These are phyloP conservation scores for Euura saliciscinereae DNA, from an alignment of 1,140 invertebrate genomes.

Conservation along the genomic window DNA sequence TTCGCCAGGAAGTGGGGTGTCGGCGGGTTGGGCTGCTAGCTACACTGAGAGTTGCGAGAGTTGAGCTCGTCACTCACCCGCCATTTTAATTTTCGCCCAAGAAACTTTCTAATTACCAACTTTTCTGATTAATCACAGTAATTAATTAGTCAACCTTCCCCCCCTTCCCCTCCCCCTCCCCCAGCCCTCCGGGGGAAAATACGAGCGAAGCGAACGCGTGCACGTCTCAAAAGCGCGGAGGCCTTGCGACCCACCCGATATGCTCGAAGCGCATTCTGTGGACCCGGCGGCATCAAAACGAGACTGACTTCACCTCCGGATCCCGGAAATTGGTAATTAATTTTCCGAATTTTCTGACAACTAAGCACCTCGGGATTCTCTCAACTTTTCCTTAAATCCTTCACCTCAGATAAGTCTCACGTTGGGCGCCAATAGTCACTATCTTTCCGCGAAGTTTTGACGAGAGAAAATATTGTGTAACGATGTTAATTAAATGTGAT, in stretches of 20 bases:
- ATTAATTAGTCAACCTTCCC: slow-evolving; percentile 54
- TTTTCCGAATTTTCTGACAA: slow-evolving; percentile 5
- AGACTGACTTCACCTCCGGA: too few species aligned
- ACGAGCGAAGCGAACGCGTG: slow-evolving; percentile 19
- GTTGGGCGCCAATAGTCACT: too few species aligned
- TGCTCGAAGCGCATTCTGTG: too few species aligned
- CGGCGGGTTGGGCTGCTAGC: too few species aligned
- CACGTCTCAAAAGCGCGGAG: background rate
- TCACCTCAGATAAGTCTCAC: too few species aligned
- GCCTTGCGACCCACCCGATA: too few species aligned
- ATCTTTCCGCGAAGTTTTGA: too few species aligned
- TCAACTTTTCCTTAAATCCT: background rate
- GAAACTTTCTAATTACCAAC: slow-evolving; percentile 65
- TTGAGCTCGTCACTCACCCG: slow-evolving; percentile 37
- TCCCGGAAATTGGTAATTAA: slow-evolving; percentile 7
- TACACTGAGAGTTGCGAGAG: background rate
- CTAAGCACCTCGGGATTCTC: background rate
- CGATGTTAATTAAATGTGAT: background rate
- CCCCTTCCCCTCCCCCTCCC: too few species aligned
- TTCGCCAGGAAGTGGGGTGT: background rate
- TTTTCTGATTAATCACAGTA: slow-evolving; percentile 65
- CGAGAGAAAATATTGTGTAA: too few species aligned
- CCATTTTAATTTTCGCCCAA: slow-evolving; percentile 60
- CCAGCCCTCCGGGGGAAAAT: slow-evolving; percentile 25
- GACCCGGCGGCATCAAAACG: too few species aligned